A percentile compares a stretch with the other conserved stretches of the same genome.
phyloP scores from a whole-genome alignment of 2,113 vertebrate species.

The Tautogolabrus adspersus region DNA sequence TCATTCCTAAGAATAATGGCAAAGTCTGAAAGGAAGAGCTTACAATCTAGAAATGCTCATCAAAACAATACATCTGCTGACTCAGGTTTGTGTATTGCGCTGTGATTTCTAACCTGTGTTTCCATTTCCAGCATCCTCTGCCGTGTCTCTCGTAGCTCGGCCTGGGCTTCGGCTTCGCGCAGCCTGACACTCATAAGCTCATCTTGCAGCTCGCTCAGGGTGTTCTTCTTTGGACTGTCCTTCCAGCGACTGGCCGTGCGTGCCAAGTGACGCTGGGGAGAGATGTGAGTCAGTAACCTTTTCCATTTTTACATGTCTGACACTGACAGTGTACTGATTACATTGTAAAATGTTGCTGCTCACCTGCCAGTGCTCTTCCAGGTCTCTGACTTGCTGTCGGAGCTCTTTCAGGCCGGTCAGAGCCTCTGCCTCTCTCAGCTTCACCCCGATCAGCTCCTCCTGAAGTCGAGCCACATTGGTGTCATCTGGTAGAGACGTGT shows the following conservation, averaged over 20 bases:
- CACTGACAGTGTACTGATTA: not conserved
- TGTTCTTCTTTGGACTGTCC: constrained; percentile 92
- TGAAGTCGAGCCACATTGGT: constrained; percentile 95
- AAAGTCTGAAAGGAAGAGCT: not conserved
- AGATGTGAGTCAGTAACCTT: not conserved
- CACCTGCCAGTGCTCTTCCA: constrained; percentile 99
- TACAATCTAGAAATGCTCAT: not conserved
- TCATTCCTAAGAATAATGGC: not conserved
- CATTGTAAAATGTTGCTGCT: not conserved
- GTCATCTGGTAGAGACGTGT: constrained; percentile 94
- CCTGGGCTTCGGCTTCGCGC: constrained; percentile 94
- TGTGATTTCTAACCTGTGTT: constrained; percentile 87
- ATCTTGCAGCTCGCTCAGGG: constrained; percentile 93
- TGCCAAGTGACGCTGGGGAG: constrained; percentile 89
- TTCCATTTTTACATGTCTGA: no score
- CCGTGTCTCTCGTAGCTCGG: constrained; percentile 91
- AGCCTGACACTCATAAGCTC: constrained; percentile 96
- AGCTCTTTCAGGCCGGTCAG: constrained; percentile 93
- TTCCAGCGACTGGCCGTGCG: constrained; percentile 95
- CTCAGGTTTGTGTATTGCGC: no score
- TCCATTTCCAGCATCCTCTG: constrained; percentile 96
- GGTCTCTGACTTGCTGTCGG: constrained; percentile 91
- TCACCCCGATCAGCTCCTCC: constrained; percentile 95
- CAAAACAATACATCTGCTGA: not conserved
- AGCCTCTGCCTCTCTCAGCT: constrained; percentile 95